Base-by-base conservation (phyloP, 2,888 invertebrate species). In the Orthosia gothica region DNA sequence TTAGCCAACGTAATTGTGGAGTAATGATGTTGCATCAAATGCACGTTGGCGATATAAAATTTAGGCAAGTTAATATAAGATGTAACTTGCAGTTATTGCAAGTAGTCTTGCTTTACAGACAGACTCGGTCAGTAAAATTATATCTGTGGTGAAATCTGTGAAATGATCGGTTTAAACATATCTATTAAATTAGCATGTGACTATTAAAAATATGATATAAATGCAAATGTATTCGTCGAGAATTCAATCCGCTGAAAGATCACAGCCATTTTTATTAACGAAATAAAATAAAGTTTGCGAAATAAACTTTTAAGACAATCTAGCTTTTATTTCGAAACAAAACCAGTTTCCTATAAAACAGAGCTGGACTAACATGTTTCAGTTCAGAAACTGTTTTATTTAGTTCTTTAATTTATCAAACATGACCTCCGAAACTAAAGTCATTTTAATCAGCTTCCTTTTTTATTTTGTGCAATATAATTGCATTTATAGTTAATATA, bases 11-110 rank as follows among this genome's bases (percentile, higher is more conserved):
- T 69, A 70, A 73, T 79, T 73, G 68, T 76, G 61, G 57, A 59
- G 58, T 71, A 73, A 76, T 66, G 55, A 74, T 58, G 69, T 81
- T 84, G 70, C 75, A 84, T 65, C 64, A 70, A 81, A 81, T 81
- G 74, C 70, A 81, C 40, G 13, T 65, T 45, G 26, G 55, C 20
- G 62, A 84, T 81, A 81, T 58, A 65, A 71, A 74, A 84, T 70
- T 70, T 74, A 50, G 16, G 66, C 59, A 70, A 67, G 54, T 62
- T 55, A 47, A 79, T 79, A 20, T 69, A 57, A 74, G 54, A 80
- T 80, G 59, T 65, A 67, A 79, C 55, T 4, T 47, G 67, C 70
- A 73, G 50, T 67, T 80, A 68, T 50, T 80, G 61, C 81, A 64
- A 68, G 58, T 12, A 26, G 15, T 58, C 26, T 63, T 63, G n/a